phyloP scores from a whole-genome alignment of 2,888 invertebrate species.

The Steromphala cineraria region DNA sequence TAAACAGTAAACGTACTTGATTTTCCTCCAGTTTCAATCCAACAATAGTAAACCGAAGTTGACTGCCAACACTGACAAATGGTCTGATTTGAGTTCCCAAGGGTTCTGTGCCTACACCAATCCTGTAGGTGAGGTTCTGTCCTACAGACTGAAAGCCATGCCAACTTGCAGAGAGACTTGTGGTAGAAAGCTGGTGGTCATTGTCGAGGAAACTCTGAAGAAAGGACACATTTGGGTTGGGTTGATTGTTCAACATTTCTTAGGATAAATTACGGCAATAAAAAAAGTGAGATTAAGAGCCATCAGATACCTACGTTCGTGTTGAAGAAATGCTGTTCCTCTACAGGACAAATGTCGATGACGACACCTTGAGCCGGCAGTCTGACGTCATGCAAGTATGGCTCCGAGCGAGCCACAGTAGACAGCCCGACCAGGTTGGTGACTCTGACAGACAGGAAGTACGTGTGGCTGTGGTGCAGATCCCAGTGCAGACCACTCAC shows the following conservation, averaged over 20 bases:
- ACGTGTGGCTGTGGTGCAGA: slow-evolving; percentile 31
- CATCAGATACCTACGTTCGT: slow-evolving; percentile 7
- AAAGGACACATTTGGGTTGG: not conserved
- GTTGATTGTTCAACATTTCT: not conserved
- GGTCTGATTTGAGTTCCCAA: slow-evolving; percentile 36
- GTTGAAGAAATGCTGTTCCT: slow-evolving; percentile 11
- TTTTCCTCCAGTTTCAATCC: slow-evolving; percentile 31
- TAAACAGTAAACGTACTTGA: slow-evolving; percentile 21
- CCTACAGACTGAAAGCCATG: slow-evolving; percentile 48
- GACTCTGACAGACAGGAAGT: slow-evolving; percentile 31
- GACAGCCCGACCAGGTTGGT: slow-evolving; percentile 31
- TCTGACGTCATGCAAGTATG: slow-evolving; percentile 27
- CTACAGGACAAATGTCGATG: slow-evolving; percentile 25
- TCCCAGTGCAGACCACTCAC: slow-evolving; percentile 21
- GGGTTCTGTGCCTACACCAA: slow-evolving; percentile 39
- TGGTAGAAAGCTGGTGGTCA: slow-evolving; percentile 37
- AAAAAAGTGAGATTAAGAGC: not conserved
- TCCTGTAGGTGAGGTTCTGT: slow-evolving; percentile 38
- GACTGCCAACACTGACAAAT: slow-evolving; percentile 15
- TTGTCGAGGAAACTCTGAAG: slow-evolving; percentile 33
- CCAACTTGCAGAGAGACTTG: slow-evolving; percentile 42
- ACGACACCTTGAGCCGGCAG: slow-evolving; percentile 30
- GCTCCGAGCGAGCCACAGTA: slow-evolving; percentile 23
- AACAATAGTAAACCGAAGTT: slow-evolving; percentile 26
- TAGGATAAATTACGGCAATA: not conserved